Evolutionary conservation across 2,888 invertebrate species (phyloP), one percentile per base, ranked within the genome.

Genomic region (Smittia aterrima): DNA sequence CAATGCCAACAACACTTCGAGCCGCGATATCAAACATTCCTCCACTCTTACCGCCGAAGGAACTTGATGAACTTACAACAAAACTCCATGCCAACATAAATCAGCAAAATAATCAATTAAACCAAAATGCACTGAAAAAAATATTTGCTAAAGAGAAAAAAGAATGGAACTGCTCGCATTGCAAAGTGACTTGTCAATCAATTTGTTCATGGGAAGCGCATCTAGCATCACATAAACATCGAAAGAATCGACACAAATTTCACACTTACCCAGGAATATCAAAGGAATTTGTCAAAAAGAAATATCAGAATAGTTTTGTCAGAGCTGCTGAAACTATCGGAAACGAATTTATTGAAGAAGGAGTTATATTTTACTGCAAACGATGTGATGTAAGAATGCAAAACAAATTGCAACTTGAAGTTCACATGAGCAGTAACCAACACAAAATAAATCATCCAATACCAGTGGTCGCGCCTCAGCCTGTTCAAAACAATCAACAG

Each of bases 371-470:
- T n/a, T 70, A 70, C 24, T 47, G 47, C 3, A 25, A 47, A 20
- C 16, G 66, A 13, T 74, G 74, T 27, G 47, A 74, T 22, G 64
- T 64, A 1, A 24, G 53, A 53, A 74, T 74, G 64, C 40, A 64
- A 47, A 66, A 62, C 13, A 74, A 74, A 27, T 7, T 64, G 9
- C 74, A 74, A 25, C 27, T 74, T 9, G 74, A 74, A 66, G 41
- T 64, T 41, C 74, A 74, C 18, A 74, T 74, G 74, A 18, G 40
- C 25, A 47, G 47, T 9, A 74, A 66, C 27, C 64, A 27, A 13
- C 74, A 74, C 25, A 74, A 74, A 66, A 25, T 66, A 11, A 72
- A 72, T 16, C 72, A 72, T 62, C 72, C 72, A 38, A 72, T 72
- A 1, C 54, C 54, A 11, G 53, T 54, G 3, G 27, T n/a, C 11